phyloP scores from a whole-genome alignment of 2,888 invertebrate genomes.

The Heliconius charithonia region DNA sequence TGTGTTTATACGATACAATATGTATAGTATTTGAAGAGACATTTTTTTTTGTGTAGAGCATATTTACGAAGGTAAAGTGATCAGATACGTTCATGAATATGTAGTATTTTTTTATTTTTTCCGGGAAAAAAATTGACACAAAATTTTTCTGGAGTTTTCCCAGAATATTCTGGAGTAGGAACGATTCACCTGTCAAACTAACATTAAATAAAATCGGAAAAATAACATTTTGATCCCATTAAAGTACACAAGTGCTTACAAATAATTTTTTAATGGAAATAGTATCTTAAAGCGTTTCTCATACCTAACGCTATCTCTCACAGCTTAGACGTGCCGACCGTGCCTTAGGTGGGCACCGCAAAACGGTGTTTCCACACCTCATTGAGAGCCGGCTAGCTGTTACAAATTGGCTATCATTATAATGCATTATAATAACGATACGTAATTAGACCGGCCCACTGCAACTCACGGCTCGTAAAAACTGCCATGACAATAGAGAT shows the following conservation, averaged over 20 bases:
- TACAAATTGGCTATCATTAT: conserved; percentile 79
- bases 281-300: neutral
- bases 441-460: conserved; percentile 74
- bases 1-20: neutral
- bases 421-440: conserved; percentile 76
- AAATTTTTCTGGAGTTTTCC: too few species aligned
- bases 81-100: too few species aligned
- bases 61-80: too few species aligned
- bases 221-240: neutral
- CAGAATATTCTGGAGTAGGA: too few species aligned
- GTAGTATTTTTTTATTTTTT: too few species aligned
- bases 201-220: neutral
- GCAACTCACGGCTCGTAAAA: conserved; percentile 58
- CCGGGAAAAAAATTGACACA: too few species aligned
- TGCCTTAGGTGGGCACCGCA: conserved; percentile 59
- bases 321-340: conserved; percentile 15
- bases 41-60: too few species aligned
- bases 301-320: conserved; percentile 1
- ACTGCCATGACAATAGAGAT: conserved; percentile 45
- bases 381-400: conserved; percentile 71
- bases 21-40: too few species aligned
- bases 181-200: neutral
- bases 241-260: neutral
- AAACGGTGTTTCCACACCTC: conserved; percentile 80
- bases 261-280: neutral